These are phyloP conservation scores for Scleropages formosus DNA, from an alignment of 2,797 vertebrate genomes.

Conservation along the genomic window DNA sequence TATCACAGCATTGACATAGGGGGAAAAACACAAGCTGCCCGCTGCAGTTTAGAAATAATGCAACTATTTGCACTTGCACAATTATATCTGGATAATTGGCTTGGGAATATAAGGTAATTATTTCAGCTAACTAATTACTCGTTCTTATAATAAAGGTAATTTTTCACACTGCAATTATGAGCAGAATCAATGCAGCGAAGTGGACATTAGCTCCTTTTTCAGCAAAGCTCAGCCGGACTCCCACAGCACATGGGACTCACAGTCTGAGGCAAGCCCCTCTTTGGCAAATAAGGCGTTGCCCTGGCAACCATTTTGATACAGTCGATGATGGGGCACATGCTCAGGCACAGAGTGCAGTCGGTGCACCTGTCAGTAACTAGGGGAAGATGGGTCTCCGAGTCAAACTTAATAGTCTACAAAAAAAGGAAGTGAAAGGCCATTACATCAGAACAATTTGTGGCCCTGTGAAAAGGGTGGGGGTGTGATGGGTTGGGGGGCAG, in stretches of 20 bases:
- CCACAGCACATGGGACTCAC: slow-evolving; percentile 63
- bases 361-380: slow-evolving; percentile 83
- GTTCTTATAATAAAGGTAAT: slow-evolving; percentile 53
- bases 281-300: slow-evolving; percentile 77
- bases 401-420: slow-evolving; percentile 85
- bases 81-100: slow-evolving; percentile 51
- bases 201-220: slow-evolving; percentile 33
- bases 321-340: slow-evolving; percentile 90
- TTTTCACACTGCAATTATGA: slow-evolving; percentile 58
- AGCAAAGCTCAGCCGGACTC: slow-evolving; percentile 32
- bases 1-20: slow-evolving; percentile 32
- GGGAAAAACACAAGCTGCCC: slow-evolving; percentile 18
- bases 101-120: slow-evolving; percentile 45
- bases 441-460: slow-evolving; percentile 46
- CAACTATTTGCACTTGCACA: slow-evolving; percentile 43
- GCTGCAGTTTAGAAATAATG: slow-evolving; percentile 47
- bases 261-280: slow-evolving; percentile 80
- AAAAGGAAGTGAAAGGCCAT: slow-evolving; percentile 51
- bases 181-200: slow-evolving; percentile 50
- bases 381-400: slow-evolving; percentile 86
- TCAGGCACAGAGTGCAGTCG: slow-evolving; percentile 87
- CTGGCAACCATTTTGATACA: slow-evolving; percentile 91
- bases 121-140: slow-evolving; percentile 49
- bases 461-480: slow-evolving; percentile 23
- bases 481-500: neutral